These are phyloP conservation scores for Bombus waltoni DNA, from an alignment of 1,140 invertebrate genomes.

Conservation along the genomic window DNA sequence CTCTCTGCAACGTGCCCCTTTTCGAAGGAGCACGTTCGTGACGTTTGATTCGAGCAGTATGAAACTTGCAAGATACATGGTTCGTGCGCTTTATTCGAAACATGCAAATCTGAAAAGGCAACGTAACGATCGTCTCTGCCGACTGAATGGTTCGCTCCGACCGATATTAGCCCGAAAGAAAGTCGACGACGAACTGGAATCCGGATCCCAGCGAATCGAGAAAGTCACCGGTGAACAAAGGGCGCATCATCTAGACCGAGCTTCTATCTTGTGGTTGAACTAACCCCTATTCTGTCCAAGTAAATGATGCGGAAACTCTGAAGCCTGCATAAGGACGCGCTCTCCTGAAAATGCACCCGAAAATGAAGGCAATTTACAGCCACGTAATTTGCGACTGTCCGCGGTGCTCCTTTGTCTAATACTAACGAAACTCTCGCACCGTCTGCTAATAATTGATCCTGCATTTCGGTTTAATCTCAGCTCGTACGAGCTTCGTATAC, in stretches of 20 bases:
- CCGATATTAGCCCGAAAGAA: background rate
- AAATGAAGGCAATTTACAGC: conserved; percentile 35
- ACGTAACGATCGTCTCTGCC: background rate
- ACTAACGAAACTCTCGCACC: too few relatives aligned
- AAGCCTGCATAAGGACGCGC: background rate
- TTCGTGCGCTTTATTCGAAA: background rate
- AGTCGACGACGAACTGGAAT: conserved; percentile 6
- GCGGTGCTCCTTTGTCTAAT: background rate
- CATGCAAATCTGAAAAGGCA: conserved; percentile 8
- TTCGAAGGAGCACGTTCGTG: background rate
- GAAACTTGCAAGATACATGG: too few relatives aligned
- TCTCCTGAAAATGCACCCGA: background rate
- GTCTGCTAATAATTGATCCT: background rate
- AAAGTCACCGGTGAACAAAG: conserved; percentile 38
- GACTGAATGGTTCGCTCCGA: background rate
- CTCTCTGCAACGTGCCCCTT: fast-evolving
- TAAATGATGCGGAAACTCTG: conserved; percentile 35
- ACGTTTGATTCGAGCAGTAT: background rate
- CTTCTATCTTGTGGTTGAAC: background rate
- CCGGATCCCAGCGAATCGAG: background rate
- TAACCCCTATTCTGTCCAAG: background rate
- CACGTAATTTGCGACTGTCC: background rate
- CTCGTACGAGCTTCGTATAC: too few relatives aligned
- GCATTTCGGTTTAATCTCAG: background rate
- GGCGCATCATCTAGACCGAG: background rate